Evolutionary conservation across 2,113 vertebrate genomes (phyloP).

Genomic region (Channa argus): DNA sequence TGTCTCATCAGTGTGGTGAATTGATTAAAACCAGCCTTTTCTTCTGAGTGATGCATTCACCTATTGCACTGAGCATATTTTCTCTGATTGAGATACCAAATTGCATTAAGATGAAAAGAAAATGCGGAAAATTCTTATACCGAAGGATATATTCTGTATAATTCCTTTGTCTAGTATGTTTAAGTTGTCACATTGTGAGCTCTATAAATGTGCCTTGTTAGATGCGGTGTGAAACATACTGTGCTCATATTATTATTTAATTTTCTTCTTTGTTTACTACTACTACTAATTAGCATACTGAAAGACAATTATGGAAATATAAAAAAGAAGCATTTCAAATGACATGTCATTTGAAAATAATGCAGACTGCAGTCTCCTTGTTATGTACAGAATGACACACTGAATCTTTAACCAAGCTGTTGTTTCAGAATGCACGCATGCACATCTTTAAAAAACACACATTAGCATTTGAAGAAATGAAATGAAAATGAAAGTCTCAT

Average conservation of each 20-base stretch:
- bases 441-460: too few species aligned
- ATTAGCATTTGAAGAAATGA: too few species aligned
- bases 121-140: not conserved
- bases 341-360: not conserved
- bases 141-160: slow-evolving; percentile 13
- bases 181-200: slow-evolving; percentile 42
- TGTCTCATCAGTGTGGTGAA: slow-evolving; percentile 22
- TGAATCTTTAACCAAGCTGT: not conserved
- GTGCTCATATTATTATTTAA: slow-evolving; percentile 19
- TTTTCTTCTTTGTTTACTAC: slow-evolving; percentile 6
- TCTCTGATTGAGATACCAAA: slow-evolving; percentile 37
- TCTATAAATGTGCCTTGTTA: slow-evolving; percentile 32
- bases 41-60: slow-evolving; percentile 30
- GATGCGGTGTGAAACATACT: slow-evolving; percentile 11
- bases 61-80: slow-evolving; percentile 37
- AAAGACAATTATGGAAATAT: slow-evolving; percentile 2
- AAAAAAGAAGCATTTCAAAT: slow-evolving; percentile 1
- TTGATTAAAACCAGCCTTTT: slow-evolving; percentile 46
- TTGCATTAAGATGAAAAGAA: slow-evolving; percentile 58
- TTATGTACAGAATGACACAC: not conserved
- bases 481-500: too few species aligned
- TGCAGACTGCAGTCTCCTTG: too few species aligned
- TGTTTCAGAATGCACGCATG: not conserved
- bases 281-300: slow-evolving; percentile 13
- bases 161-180: slow-evolving; percentile 30